phyloP scores from a whole-genome alignment of 1,140 invertebrate genomes.

The Drosophila novamexicana region DNA sequence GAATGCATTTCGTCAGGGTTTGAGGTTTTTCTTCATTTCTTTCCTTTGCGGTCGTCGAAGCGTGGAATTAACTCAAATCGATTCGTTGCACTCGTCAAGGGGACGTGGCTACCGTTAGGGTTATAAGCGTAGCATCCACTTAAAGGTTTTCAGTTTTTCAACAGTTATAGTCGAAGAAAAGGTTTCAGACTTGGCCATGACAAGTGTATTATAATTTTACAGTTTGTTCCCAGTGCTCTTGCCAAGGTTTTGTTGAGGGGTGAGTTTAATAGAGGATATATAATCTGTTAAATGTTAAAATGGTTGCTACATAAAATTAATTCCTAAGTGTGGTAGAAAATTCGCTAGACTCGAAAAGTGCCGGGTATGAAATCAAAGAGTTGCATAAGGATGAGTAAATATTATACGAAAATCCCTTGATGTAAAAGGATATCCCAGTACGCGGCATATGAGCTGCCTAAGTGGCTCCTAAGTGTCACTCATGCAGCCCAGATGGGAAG shows the following conservation, averaged over 20 bases:
- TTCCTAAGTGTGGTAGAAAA: too few relatives aligned
- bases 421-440: too few relatives aligned
- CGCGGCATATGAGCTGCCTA: too few relatives aligned
- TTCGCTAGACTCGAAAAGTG: too few relatives aligned
- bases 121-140: conserved; percentile 17
- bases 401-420: too few relatives aligned
- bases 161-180: neutral
- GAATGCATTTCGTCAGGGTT: conserved; percentile 8
- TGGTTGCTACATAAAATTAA: too few relatives aligned
- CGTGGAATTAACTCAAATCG: conserved; percentile 52
- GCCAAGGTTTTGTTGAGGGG: neutral
- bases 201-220: conserved; percentile 10
- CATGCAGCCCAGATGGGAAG: too few relatives aligned
- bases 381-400: too few relatives aligned
- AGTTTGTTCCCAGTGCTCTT: neutral
- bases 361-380: too few relatives aligned
- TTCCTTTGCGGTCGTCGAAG: conserved; percentile 37
- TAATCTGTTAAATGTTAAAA: neutral
- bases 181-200: neutral
- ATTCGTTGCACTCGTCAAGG: conserved; percentile 43
- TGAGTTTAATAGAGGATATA: neutral
- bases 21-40: conserved; percentile 3
- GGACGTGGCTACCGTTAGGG: conserved; percentile 1
- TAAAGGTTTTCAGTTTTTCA: conserved; percentile 3
- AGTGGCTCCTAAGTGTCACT: too few relatives aligned